phyloP scores from a whole-genome alignment of 2,888 invertebrate genomes.

The Vesta saturnalis region DNA sequence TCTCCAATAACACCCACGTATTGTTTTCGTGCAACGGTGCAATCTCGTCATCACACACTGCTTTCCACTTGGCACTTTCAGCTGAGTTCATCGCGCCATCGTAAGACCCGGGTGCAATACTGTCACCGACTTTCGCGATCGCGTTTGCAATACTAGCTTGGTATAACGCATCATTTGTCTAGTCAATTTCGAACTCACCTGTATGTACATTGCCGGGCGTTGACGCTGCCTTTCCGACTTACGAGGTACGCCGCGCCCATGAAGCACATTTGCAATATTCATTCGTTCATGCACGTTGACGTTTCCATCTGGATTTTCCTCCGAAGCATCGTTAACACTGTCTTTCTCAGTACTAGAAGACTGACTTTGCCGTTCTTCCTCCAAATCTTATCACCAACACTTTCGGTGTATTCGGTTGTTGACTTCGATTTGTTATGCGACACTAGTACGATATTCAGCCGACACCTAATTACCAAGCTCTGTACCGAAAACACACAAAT shows the following conservation, averaged over 20 bases:
- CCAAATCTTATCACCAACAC: not conserved
- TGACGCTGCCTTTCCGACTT: slow-evolving; percentile 7
- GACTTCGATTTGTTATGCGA: not conserved
- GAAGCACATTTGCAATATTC: not conserved
- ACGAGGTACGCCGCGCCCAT: slow-evolving; percentile 2
- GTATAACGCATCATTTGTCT: slow-evolving; percentile 4
- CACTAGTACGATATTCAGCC: not conserved
- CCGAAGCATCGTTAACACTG: not conserved
- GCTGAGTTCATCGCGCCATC: slow-evolving; percentile 8
- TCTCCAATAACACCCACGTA: slow-evolving; percentile 26
- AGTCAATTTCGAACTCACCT: not conserved
- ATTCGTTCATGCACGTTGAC: not conserved
- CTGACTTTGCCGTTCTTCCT: not conserved
- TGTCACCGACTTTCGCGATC: not conserved
- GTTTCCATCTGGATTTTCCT: not conserved
- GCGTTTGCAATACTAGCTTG: slow-evolving; percentile 8
- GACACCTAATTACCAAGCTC: not conserved
- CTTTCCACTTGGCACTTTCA: slow-evolving; percentile 28
- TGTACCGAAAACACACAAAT: slow-evolving; percentile 38
- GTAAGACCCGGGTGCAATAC: slow-evolving; percentile 8
- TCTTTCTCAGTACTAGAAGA: slow-evolving; percentile 2
- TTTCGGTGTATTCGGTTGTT: no score
- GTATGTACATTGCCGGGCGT: slow-evolving; percentile 2
- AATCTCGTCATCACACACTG: slow-evolving; percentile 38
- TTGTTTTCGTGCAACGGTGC: slow-evolving; percentile 26